Evolutionary conservation across 1,140 invertebrate genomes (phyloP), one percentile per base, ranked within the genome.

Genomic region (Saccostrea cuccullata): DNA sequence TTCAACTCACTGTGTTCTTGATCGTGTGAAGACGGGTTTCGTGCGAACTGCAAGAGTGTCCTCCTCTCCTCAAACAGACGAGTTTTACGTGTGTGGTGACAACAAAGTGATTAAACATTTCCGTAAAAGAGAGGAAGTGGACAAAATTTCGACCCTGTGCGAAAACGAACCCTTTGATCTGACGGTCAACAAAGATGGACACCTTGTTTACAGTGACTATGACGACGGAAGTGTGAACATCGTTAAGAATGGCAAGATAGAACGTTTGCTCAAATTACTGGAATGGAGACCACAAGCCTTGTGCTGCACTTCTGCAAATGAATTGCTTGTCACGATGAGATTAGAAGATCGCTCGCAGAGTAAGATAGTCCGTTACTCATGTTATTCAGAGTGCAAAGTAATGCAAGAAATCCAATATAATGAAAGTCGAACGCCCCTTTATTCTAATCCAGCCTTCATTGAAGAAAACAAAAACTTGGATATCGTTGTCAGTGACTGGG

Each of bases 381-480:
- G 70, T 77, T 77, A 77, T 5, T 36, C 23, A 12, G 23, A 77
- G 26, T 26, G 23, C 13, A 36, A 30, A 77, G 70, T 77, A 15
- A 77, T 26, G 11, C 70, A 77, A 77, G 70, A 77, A 13, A 77
- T 77, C 26, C 70, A 77, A 13, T 77, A 77, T 13, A 77, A 36
- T 11, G 70, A 77, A 8, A 77, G 70, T 17, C 23, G 70, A 30
- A 77, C 26, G 9, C 70, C 70, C 30, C 30, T 77, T 30, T 77
- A 77, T 36, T 26, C 70, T 4, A 77, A 77, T 12, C 70, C 70
- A 77, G 70, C 70, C 8, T 77, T 77, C 30, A 17, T 77, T 30
- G 70, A 77, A 36, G 70, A 77, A 77, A 77, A 77, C 70, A 77
- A 77, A 36, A 77, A 77, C 70, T 15, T 15, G 8, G 70, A 77